These are phyloP conservation scores for Meandrina meandrites DNA, from an alignment of 92 coral and sea anemone genomes.

Conservation along the genomic window DNA sequence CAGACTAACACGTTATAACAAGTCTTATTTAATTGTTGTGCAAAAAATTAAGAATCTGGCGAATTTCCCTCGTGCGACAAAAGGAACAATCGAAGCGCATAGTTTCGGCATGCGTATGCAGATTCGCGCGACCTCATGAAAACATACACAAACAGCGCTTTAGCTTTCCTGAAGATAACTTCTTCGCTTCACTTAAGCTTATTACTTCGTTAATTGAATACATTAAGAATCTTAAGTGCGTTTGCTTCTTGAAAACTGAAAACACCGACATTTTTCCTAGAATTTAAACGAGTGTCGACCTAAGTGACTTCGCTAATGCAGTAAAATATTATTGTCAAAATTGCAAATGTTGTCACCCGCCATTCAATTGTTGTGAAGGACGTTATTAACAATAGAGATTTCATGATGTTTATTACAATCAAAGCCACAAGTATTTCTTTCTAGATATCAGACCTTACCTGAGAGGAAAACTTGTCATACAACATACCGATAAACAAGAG, in stretches of 20 bases:
- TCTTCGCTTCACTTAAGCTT: slow-evolving; percentile 4
- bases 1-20: slow-evolving; percentile 22
- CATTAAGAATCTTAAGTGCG: slow-evolving; percentile 18
- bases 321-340: neutral
- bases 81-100: neutral
- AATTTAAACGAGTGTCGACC: neutral
- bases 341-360: neutral
- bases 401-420: slow-evolving; percentile 3
- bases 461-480: neutral
- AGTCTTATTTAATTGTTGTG: slow-evolving; percentile 7
- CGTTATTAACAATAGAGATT: neutral
- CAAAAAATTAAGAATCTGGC: neutral
- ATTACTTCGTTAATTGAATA: neutral
- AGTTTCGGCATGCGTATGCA: neutral
- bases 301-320: neutral
- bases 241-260: neutral
- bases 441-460: neutral
- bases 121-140: neutral
- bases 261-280: neutral
- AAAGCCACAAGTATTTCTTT: neutral
- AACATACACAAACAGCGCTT: neutral
- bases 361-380: neutral
- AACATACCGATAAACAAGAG: neutral
- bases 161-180: neutral
- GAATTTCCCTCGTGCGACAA: slow-evolving; percentile 5